Conservation (phyloP, 1,140 invertebrate genomes). For the Cherax destructor region DNA sequence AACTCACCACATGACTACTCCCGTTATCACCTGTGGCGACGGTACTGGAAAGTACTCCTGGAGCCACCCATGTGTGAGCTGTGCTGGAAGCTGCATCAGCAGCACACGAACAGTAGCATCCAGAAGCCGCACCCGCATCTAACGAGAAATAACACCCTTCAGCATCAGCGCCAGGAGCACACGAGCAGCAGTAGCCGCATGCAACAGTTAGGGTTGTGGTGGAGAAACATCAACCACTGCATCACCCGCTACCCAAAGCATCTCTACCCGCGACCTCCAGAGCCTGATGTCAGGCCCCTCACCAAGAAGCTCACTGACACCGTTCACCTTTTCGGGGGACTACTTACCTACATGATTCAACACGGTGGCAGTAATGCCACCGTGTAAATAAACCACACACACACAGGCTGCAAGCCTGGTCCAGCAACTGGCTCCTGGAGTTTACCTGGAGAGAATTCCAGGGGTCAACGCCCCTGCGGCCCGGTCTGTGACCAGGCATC, state of each 20-base stretch:
- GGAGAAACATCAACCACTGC: constrained; percentile 32
- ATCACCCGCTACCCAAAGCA: constrained; percentile 12
- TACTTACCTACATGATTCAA: neutral
- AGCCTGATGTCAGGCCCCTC: constrained; percentile 23
- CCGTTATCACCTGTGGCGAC: constrained; percentile 40
- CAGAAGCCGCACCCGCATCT: neutral
- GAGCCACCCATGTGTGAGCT: constrained; percentile 42
- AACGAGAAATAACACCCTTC: neutral
- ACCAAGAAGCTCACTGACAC: neutral
- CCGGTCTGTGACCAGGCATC: too few relatives aligned
- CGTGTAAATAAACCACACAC: neutral
- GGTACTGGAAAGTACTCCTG: constrained; percentile 26
- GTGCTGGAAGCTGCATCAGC: constrained; percentile 21
- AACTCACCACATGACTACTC: constrained; percentile 18
- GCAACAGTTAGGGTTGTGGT: neutral
- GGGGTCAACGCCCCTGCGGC: too few relatives aligned
- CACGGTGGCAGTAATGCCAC: too few relatives aligned
- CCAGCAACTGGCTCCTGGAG: too few relatives aligned
- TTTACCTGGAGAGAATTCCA: too few relatives aligned
- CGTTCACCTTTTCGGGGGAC: neutral
- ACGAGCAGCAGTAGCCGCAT: neutral
- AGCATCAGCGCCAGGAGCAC: too few relatives aligned
- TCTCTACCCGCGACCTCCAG: constrained; percentile 13
- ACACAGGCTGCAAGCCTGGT: neutral
- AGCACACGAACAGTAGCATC: too few relatives aligned